phyloP scores from a whole-genome alignment of 1,140 invertebrate species.

The Eriocheir sinensis region DNA sequence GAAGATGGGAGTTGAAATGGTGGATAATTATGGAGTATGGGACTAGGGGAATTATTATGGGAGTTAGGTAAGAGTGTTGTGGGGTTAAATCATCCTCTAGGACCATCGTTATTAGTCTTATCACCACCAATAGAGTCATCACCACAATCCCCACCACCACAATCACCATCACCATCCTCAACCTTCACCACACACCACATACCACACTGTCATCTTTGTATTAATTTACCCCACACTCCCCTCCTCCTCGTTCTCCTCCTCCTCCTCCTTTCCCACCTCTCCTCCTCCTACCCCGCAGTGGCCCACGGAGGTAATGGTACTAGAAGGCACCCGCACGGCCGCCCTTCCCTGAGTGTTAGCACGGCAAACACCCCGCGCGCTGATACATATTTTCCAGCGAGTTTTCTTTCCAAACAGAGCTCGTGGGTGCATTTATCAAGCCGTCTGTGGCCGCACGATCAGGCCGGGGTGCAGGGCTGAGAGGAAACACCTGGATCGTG shows the following conservation, averaged over 20 bases:
- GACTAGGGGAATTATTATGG: no score
- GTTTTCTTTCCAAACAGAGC: constrained; percentile 24
- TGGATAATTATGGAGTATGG: no score
- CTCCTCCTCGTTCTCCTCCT: background rate
- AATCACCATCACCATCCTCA: background rate
- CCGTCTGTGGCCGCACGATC: background rate
- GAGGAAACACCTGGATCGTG: background rate
- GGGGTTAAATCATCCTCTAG: no score
- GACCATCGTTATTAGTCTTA: no score
- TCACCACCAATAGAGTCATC: background rate
- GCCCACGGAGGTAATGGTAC: no score
- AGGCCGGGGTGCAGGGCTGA: background rate
- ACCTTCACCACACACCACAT: background rate
- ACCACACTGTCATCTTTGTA: constrained; percentile 10
- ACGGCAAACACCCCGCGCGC: background rate
- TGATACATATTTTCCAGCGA: constrained; percentile 16
- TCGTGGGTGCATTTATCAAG: constrained; percentile 23
- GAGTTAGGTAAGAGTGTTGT: no score
- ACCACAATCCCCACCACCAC: background rate
- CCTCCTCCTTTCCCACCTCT: background rate
- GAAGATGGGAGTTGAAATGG: no score
- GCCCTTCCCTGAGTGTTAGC: background rate
- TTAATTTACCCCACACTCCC: background rate
- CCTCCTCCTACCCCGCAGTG: background rate
- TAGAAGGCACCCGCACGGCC: constrained; percentile 17